Conservation (phyloP, 2,113 vertebrate genomes). For the Enhydra lutris region DNA sequence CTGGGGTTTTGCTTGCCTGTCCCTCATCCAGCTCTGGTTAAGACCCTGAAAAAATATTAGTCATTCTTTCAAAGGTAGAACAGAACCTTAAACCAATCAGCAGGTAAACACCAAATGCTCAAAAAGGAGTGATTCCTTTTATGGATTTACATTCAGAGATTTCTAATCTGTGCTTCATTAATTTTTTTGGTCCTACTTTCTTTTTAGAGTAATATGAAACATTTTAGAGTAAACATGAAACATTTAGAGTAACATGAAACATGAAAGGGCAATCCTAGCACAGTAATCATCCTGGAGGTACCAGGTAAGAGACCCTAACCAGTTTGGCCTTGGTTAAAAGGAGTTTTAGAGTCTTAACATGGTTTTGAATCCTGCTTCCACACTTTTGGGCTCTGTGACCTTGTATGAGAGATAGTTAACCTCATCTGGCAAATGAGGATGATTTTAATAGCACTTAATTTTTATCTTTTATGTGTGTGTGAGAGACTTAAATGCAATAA, state of each 20-base stretch:
- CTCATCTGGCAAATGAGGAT: neutral
- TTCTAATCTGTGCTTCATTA: neutral
- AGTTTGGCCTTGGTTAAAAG: neutral
- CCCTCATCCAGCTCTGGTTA: neutral
- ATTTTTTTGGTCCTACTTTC: neutral
- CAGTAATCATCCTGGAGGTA: neutral
- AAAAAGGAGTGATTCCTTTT: neutral
- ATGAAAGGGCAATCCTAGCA: neutral
- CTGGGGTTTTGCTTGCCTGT: neutral
- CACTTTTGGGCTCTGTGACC: neutral
- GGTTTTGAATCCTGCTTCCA: neutral
- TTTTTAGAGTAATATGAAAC: neutral
- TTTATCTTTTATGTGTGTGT: neutral
- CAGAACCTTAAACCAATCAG: neutral
- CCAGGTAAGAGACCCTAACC: neutral
- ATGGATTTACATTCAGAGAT: neutral
- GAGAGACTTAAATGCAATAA: neutral
- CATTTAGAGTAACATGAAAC: neutral
- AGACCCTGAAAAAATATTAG: neutral
- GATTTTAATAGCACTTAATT: neutral
- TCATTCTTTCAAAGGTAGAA: neutral
- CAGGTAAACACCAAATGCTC: neutral
- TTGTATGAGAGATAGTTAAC: neutral
- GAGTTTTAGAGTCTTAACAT: neutral
- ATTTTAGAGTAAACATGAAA: neutral